Conservation (phyloP, 2,888 invertebrate genomes). For the Endomychus coccineus region DNA sequence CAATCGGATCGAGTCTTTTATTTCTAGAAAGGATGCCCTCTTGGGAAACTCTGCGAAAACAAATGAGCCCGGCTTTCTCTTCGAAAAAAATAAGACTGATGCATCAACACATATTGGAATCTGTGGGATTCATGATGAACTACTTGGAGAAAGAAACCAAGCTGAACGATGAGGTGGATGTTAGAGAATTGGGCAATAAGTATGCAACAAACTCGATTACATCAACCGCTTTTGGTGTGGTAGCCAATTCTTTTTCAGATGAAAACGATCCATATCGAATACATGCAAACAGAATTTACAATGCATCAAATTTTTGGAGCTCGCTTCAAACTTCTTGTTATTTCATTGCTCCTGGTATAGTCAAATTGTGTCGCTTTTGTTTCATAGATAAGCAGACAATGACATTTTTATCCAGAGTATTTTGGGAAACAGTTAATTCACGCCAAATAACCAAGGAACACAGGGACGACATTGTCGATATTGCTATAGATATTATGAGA, state of each 20-base stretch:
- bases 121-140: conserved; percentile 30
- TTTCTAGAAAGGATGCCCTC: conserved; percentile 42
- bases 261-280: conserved; percentile 17
- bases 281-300: conserved; percentile 13
- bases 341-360: conserved; percentile 18
- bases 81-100: conserved; percentile 47
- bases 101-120: conserved; percentile 42
- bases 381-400: conserved; percentile 15
- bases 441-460: conserved; percentile 11
- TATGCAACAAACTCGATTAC: conserved; percentile 20
- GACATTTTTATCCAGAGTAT: conserved; percentile 13
- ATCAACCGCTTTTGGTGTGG: conserved; percentile 20
- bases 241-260: conserved; percentile 21
- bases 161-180: conserved; percentile 9
- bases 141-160: background rate
- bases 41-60: conserved; percentile 46
- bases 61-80: conserved; percentile 47
- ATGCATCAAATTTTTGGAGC: conserved; percentile 10
- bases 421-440: conserved; percentile 17
- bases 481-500: conserved; percentile 14
- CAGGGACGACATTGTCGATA: conserved; percentile 19
- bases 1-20: conserved; percentile 38
- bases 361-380: conserved; percentile 16
- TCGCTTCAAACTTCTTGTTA: conserved; percentile 13
- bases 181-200: conserved; percentile 15